These are phyloP conservation scores for Sarcophaga carnaria DNA, from an alignment of 2,888 invertebrate genomes.

Conservation along the genomic window DNA sequence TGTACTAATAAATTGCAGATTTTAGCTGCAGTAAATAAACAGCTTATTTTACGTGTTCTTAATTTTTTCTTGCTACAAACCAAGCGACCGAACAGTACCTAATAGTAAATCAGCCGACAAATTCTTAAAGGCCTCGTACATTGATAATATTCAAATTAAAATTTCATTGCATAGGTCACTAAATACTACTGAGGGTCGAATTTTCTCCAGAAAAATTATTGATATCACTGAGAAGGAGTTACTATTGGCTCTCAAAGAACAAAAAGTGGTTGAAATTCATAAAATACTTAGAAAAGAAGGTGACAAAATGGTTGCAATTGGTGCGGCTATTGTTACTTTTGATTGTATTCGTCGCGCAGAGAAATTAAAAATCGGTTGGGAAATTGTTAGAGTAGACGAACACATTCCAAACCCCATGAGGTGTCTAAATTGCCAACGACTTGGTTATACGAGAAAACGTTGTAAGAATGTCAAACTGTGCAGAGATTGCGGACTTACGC, in stretches of 20 bases:
- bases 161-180: slow-evolving; percentile 17
- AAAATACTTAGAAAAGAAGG: too few species aligned
- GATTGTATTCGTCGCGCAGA: too few species aligned
- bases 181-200: neutral
- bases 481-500: slow-evolving; percentile 36
- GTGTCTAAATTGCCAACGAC: slow-evolving; percentile 48
- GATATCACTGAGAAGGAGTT: slow-evolving; percentile 41
- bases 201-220: slow-evolving; percentile 4
- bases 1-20: too few species aligned
- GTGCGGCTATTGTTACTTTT: too few species aligned
- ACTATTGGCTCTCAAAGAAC: neutral
- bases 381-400: neutral
- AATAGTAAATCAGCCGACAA: neutral
- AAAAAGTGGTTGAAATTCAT: neutral
- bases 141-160: slow-evolving; percentile 32
- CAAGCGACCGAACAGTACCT: neutral
- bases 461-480: slow-evolving; percentile 35
- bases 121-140: neutral
- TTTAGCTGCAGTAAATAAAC: too few species aligned
- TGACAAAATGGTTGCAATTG: too few species aligned
- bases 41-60: too few species aligned
- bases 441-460: slow-evolving; percentile 58
- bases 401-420: slow-evolving; percentile 58
- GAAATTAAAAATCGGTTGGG: neutral
- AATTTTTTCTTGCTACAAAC: too few species aligned